These are phyloP conservation scores for Prietella phreatophila DNA, from an alignment of 2,113 vertebrate genomes.

Conservation along the genomic window DNA sequence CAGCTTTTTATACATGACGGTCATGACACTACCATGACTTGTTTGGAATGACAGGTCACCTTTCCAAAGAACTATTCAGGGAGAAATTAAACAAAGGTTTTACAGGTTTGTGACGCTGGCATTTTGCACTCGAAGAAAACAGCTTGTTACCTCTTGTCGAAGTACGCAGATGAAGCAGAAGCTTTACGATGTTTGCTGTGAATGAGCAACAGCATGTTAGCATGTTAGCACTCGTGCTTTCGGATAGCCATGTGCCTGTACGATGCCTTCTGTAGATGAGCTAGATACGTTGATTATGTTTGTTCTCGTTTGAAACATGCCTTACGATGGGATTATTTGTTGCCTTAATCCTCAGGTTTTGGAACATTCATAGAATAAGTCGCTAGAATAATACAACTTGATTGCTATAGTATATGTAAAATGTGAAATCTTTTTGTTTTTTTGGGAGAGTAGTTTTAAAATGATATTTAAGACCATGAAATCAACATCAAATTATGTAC, in stretches of 20 bases:
- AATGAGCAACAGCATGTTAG: not conserved
- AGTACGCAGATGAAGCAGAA: not conserved
- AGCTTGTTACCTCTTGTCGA: slow-evolving; percentile 31
- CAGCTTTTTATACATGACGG: not conserved
- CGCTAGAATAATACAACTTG: not conserved
- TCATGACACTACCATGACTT: not conserved
- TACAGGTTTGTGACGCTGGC: not conserved
- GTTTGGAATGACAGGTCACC: not conserved
- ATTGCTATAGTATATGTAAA: slow-evolving; percentile 5
- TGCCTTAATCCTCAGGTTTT: slow-evolving; percentile 35
- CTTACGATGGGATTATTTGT: slow-evolving; percentile 7
- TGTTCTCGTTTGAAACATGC: slow-evolving; percentile 21
- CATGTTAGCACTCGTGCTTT: not conserved
- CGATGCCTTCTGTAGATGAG: slow-evolving; percentile 15
- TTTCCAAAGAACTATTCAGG: slow-evolving; percentile 30
- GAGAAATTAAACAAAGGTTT: not conserved
- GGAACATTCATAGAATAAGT: not conserved
- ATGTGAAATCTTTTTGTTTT: not conserved
- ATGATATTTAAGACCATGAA: slow-evolving; percentile 12
- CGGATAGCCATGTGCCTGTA: not conserved
- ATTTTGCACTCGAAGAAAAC: slow-evolving; percentile 32
- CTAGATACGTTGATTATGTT: not conserved
- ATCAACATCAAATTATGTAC: slow-evolving; percentile 6
- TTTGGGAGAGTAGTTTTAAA: not conserved
- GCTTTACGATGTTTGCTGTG: slow-evolving; percentile 5